Base-by-base conservation (phyloP, 2,797 vertebrate genomes). In the Paramormyrops hopkinsi region DNA sequence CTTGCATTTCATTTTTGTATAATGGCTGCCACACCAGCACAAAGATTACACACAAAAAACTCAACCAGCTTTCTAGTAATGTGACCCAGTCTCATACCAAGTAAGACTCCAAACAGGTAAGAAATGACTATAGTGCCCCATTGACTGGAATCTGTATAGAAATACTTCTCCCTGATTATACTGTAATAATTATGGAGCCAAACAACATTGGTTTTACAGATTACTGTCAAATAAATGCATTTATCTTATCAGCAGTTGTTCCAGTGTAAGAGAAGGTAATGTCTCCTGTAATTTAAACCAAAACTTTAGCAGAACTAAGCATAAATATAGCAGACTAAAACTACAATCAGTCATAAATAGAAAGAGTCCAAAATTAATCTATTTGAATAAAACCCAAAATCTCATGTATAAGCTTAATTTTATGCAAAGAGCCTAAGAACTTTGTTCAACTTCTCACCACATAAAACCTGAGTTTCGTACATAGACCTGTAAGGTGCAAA, bases 131-230 rank as follows among this genome's bases (percentile, higher is more conserved):
- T 29, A 85, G 56, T 69, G 41, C 37, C 79, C 48, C 82, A 84
- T 14, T 84, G 44, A 84, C 50, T 56, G 29, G 8, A 53, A 86
- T 86, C 93, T 94, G 93, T 95, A 94, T 92, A 92, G 92, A 94
- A 94, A 95, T 94, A 94, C 94, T 94, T 95, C 94, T 95, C 93
- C 93, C 94, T 94, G 94, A 95, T 95, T 95, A 93, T 94, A 62
- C 56, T 22, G 56, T 25, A 93, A 92, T 93, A 94, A 94, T 95
- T 94, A 95, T 95, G 95, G 95, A 94, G 95, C 94, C 95, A 95
- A 94, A 94, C 94, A 96, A 95, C 94, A 95, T 94, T 94, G 95
- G 95, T 94, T 94, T 93, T 95, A 41, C 94, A 94, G 94, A 86
- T 50, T 56, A 37, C 51, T 8, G 51, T n/a, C 51, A 85, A 48